Conservation (phyloP, 1,140 invertebrate species). For the Pygmarrhopalites habei region DNA sequence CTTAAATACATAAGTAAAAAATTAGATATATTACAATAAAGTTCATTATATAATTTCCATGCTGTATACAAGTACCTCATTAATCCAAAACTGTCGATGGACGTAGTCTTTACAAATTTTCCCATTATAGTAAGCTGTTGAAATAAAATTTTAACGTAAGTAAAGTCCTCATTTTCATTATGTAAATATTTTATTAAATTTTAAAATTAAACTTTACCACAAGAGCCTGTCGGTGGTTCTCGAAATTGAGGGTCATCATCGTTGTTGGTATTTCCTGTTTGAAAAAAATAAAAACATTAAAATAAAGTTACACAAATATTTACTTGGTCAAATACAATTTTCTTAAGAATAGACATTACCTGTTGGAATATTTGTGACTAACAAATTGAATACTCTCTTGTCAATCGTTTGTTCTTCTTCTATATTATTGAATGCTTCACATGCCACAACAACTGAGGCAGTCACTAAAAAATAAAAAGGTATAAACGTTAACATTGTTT, state of each 20-base stretch:
- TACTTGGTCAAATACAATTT: neutral
- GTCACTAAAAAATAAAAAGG: too few relatives aligned
- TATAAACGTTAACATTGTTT: too few relatives aligned
- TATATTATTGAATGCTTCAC: conserved; percentile 29
- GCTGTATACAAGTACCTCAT: too few relatives aligned
- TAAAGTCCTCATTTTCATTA: too few relatives aligned
- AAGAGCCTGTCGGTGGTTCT: conserved; percentile 55
- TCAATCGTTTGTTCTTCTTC: neutral
- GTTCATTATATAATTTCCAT: too few relatives aligned
- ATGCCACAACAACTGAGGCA: conserved; percentile 22
- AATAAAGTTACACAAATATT: neutral
- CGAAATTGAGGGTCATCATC: conserved; percentile 35
- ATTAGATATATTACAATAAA: too few relatives aligned
- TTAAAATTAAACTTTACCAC: too few relatives aligned
- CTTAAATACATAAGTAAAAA: too few relatives aligned
- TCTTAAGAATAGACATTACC: neutral
- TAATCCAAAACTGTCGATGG: conserved; percentile 72
- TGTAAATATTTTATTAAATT: too few relatives aligned
- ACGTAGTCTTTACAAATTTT: conserved; percentile 77
- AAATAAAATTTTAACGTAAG: too few relatives aligned
- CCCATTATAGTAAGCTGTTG: conserved; percentile 78
- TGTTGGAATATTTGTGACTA: conserved; percentile 35
- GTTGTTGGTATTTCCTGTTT: conserved; percentile 6
- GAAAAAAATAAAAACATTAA: neutral
- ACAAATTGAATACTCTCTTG: conserved; percentile 24